phyloP scores from a whole-genome alignment of 2,113 vertebrate species.

The Tragelaphus buxtoni region DNA sequence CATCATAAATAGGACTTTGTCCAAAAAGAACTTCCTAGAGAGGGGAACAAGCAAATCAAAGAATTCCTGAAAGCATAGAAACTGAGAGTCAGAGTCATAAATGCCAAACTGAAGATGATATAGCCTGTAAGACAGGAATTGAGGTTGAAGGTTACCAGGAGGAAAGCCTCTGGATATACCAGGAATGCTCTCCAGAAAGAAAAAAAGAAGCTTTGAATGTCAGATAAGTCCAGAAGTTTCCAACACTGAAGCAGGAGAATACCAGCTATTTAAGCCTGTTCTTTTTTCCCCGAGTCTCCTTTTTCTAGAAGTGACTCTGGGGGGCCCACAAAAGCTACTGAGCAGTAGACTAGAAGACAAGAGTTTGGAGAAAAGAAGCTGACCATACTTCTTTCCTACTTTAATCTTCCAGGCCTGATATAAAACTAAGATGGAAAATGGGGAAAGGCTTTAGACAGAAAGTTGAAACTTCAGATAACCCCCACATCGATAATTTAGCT shows the following conservation, averaged over 20 bases:
- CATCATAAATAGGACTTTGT: not conserved
- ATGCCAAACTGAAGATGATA: not conserved
- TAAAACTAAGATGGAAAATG: not conserved
- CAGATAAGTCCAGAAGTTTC: not conserved
- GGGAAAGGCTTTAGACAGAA: not conserved
- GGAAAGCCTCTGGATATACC: not conserved
- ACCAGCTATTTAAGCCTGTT: not conserved
- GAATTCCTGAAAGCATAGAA: not conserved
- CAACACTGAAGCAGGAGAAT: not conserved
- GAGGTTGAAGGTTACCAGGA: not conserved
- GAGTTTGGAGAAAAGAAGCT: not conserved
- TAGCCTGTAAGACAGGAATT: not conserved
- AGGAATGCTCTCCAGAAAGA: not conserved
- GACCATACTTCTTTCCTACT: not conserved
- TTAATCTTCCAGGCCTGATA: not conserved
- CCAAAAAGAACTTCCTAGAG: not conserved
- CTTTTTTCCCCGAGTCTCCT: not conserved
- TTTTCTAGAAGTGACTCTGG: not conserved
- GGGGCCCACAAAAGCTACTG: not conserved
- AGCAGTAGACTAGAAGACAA: not conserved
- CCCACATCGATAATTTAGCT: not conserved
- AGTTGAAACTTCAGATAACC: not conserved
- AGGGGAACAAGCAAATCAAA: not conserved
- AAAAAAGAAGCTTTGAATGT: not conserved
- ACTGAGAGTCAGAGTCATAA: not conserved